These are phyloP conservation scores for Scaptomyza polygonia DNA, from an alignment of 2,888 invertebrate genomes.

Conservation along the genomic window DNA sequence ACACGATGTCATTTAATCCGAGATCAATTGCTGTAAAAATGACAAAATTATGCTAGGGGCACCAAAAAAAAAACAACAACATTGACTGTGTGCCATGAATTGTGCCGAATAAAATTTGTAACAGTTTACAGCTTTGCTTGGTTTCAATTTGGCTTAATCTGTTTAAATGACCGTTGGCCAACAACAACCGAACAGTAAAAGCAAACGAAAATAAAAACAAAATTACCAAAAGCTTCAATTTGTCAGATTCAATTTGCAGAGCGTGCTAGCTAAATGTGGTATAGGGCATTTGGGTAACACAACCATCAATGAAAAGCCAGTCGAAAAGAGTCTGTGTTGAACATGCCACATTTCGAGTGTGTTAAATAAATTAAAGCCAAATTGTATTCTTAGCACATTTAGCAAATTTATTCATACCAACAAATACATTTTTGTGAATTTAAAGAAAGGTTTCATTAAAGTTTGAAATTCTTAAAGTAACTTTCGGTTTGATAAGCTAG, in stretches of 20 bases:
- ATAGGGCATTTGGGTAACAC: slow-evolving; percentile 17
- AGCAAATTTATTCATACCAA: neutral
- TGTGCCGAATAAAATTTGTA: slow-evolving; percentile 45
- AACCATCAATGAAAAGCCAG: slow-evolving; percentile 36
- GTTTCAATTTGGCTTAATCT: slow-evolving; percentile 73
- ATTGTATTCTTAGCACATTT: neutral
- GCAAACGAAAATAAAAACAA: slow-evolving; percentile 38
- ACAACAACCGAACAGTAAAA: slow-evolving; percentile 17
- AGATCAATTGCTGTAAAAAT: slow-evolving; percentile 79
- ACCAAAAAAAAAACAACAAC: slow-evolving; percentile 15
- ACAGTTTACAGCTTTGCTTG: slow-evolving; percentile 51
- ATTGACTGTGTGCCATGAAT: slow-evolving; percentile 1
- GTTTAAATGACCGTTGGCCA: slow-evolving; percentile 61
- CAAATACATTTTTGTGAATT: neutral
- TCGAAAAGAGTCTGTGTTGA: slow-evolving; percentile 7
- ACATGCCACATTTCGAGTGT: slow-evolving; percentile 1
- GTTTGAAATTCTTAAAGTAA: neutral
- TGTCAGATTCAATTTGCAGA: slow-evolving; percentile 65
- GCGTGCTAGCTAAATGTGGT: slow-evolving; percentile 6
- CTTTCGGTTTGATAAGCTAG: neutral
- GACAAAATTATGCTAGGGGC: slow-evolving; percentile 69
- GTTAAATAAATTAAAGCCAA: slow-evolving; percentile 19
- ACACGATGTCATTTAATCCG: slow-evolving; percentile 68
- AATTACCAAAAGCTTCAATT: slow-evolving; percentile 53
- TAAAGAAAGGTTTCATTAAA: neutral